Base-by-base conservation (phyloP, 2,797 vertebrate genomes). In the Acomys russatus region DNA sequence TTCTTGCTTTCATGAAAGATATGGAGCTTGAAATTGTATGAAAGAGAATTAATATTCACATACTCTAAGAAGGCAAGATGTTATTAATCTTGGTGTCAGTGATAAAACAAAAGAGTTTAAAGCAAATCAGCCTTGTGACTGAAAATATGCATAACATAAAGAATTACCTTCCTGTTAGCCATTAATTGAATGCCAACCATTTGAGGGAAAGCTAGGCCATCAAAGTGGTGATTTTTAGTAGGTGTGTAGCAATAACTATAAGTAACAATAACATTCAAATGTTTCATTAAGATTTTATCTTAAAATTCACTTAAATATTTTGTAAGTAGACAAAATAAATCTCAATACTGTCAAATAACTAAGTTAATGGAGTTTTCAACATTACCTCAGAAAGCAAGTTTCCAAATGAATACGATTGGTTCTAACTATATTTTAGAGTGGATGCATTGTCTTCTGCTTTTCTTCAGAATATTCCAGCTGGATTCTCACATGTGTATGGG, bases 271-370 rank as follows among this genome's bases (percentile, higher is more conserved):
- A 68, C 15, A 77, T 90, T 77, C 73, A 71, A 44, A 49, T 92
- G 38, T 92, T 87, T 88, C 20, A 51, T n/a, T 82, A 70, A 64
- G 18, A 87, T 4, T 17, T 0, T 61, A 77, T 25, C n/a, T 80
- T 90, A 77, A 94, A 92, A 68, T 77, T 59, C 6, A 59, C 74
- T 91, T n/a, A 28, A 11, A 33, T 61, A 11, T 79, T 84, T 94
- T 94, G 6, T 71, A 90, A 84, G 3, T 76, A 73, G 87, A 89
- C 54, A 56, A 91, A 91, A 89, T 54, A 49, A 87, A 3, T 30
- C 18, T 93, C 11, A 66, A 38, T 3, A 38, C 44, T 15, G 74
- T 61, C 7, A 71, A 92, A 25, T 78, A 44, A 38, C 11, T 12
- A 74, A 64, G 10, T 59, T 92, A 95, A 38, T 10, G 44, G 0